These are phyloP conservation scores for Eciton burchellii DNA, from an alignment of 1,140 invertebrate genomes.

Conservation along the genomic window DNA sequence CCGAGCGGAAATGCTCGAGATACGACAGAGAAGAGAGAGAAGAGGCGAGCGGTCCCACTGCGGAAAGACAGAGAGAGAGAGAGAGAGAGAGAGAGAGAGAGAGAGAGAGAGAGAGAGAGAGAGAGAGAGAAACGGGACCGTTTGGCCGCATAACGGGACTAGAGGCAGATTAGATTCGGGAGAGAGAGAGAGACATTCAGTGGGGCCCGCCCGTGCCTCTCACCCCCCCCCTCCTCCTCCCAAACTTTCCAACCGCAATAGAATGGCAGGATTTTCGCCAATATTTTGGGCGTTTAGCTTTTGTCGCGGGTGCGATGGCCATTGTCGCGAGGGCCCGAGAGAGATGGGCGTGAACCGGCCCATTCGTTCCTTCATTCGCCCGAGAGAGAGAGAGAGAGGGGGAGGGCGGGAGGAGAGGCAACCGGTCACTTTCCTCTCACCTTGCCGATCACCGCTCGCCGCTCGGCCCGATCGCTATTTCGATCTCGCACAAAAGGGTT, in stretches of 20 bases:
- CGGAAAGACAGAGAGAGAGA: too few relatives aligned
- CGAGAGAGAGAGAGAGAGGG: too few relatives aligned
- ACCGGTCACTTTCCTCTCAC: slow-evolving; percentile 60
- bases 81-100: slow-evolving; percentile 15
- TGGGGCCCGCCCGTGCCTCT: slow-evolving; percentile 2
- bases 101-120: slow-evolving; percentile 37
- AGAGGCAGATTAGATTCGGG: slow-evolving; percentile 78
- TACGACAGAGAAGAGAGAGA: not conserved
- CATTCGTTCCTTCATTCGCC: not conserved
- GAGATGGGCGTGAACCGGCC: slow-evolving; percentile 66
- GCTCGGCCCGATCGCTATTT: slow-evolving; percentile 43
- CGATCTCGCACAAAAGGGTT: slow-evolving; percentile 59
- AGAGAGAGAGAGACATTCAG: slow-evolving; percentile 75
- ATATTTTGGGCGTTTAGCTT: slow-evolving; percentile 74
- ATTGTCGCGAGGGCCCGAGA: slow-evolving; percentile 63
- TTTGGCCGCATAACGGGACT: slow-evolving; percentile 82
- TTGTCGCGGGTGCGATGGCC: slow-evolving; percentile 64
- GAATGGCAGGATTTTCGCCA: slow-evolving; percentile 71
- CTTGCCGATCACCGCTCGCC: not conserved
- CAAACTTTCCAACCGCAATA: slow-evolving; percentile 22
- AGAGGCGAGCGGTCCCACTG: too few relatives aligned
- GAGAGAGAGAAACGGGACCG: slow-evolving; percentile 77
- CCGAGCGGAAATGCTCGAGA: slow-evolving; percentile 62
- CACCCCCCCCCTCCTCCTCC: not conserved
- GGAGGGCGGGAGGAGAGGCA: slow-evolving; percentile 39